Evolutionary conservation across 1,140 invertebrate genomes (phyloP).

Genomic region (Pogonomyrmex californicus): DNA sequence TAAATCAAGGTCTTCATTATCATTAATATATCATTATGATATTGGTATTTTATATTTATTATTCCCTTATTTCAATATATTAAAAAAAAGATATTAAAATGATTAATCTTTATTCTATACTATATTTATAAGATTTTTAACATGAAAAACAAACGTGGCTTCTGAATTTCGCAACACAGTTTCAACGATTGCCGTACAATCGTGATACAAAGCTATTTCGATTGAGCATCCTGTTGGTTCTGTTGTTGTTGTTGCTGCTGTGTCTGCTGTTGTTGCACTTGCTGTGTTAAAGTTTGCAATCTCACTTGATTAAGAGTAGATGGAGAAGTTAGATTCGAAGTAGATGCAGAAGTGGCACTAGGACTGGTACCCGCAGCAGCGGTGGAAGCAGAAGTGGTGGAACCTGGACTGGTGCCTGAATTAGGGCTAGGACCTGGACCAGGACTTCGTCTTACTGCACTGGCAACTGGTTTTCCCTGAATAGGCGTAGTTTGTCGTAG

Average conservation of each 20-base stretch:
- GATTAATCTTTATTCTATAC: neutral
- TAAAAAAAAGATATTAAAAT: conserved; percentile 5
- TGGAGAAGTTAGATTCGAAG: conserved; percentile 18
- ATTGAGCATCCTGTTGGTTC: conserved; percentile 78
- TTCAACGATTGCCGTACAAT: neutral
- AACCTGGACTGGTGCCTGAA: neutral
- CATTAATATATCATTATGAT: neutral
- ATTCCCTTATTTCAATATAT: neutral
- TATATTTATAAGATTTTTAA: conserved; percentile 23
- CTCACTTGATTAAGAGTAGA: conserved; percentile 80
- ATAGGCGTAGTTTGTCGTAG: conserved; percentile 81
- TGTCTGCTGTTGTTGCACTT: conserved; percentile 76
- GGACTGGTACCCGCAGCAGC: neutral
- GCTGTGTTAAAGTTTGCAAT: conserved; percentile 82
- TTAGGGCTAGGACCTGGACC: conserved; percentile 72
- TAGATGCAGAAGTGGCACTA: neutral
- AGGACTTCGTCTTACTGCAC: conserved; percentile 81
- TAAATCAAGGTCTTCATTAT: neutral
- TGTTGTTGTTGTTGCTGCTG: conserved; percentile 77
- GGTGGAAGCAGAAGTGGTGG: neutral
- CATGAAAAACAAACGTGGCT: neutral
- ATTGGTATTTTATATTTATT: neutral
- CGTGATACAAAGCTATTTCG: conserved; percentile 53
- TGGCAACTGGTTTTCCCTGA: conserved; percentile 83
- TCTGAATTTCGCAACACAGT: conserved; percentile 39